phyloP scores from a whole-genome alignment of 2,797 vertebrate genomes.

The Intellagama lesueurii region DNA sequence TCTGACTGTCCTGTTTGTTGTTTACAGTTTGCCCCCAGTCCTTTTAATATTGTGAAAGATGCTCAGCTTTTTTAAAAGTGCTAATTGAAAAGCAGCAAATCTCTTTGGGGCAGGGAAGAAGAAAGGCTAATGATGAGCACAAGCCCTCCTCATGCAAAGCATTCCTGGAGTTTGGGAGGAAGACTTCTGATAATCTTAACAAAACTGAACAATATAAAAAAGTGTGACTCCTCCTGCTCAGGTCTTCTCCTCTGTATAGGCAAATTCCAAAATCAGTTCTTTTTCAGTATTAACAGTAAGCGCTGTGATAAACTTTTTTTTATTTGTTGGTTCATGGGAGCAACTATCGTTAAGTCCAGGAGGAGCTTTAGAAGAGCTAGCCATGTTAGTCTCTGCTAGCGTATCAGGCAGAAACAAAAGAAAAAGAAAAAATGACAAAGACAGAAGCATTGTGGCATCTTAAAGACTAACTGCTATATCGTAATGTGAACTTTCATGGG shows the following conservation, averaged over 20 bases:
- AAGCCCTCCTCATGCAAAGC: slow-evolving; percentile 23
- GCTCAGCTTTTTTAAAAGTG: background rate
- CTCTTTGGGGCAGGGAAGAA: background rate
- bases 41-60: background rate
- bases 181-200: slow-evolving; percentile 6
- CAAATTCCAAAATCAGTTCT: slow-evolving; percentile 43
- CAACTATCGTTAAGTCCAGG: background rate
- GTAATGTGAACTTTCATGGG: no score
- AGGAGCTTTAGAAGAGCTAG: no score
- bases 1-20: background rate
- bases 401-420: no score
- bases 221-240: slow-evolving; percentile 25
- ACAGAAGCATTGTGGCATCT: no score
- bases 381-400: no score
- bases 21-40: background rate
- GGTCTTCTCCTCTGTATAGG: slow-evolving; percentile 32
- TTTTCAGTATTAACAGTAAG: background rate
- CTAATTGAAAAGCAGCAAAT: slow-evolving; percentile 11
- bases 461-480: no score
- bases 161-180: background rate
- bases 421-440: no score
- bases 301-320: slow-evolving; percentile 2
- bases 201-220: slow-evolving; percentile 11
- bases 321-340: background rate
- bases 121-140: slow-evolving; percentile 16